These are phyloP conservation scores for Dryomyza anilis DNA, from an alignment of 2,888 invertebrate species.

Conservation along the genomic window DNA sequence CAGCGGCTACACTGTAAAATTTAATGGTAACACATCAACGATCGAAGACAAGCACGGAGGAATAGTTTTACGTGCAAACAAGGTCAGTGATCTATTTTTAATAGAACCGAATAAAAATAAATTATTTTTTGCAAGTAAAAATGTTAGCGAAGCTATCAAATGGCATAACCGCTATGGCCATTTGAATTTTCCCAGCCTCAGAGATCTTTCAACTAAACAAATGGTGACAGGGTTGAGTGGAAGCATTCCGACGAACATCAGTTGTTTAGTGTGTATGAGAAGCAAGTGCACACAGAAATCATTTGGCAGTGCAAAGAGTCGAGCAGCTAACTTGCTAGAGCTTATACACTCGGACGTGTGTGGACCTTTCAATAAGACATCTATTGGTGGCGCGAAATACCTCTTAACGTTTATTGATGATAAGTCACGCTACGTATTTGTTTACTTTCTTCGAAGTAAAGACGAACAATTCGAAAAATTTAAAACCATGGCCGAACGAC, in stretches of 20 bases:
- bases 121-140: too few relatives aligned
- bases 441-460: constrained; percentile 8
- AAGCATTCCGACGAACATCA: not conserved
- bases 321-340: not conserved
- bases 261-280: not conserved
- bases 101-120: too few relatives aligned
- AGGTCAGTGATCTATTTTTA: constrained; percentile 5
- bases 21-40: not conserved
- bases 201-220: not conserved
- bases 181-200: not conserved
- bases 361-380: constrained; percentile 18
- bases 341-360: constrained; percentile 23
- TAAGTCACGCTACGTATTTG: constrained; percentile 6
- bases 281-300: not conserved
- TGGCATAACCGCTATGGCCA: constrained; percentile 1
- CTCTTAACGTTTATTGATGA: constrained; percentile 1
- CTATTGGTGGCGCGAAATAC: constrained; percentile 2
- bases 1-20: constrained; percentile 12
- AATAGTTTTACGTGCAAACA: not conserved
- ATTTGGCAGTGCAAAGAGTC: not conserved
- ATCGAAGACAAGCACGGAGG: not conserved
- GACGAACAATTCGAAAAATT: constrained; percentile 14
- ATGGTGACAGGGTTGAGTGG: not conserved
- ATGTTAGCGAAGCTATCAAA: not conserved
- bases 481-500: constrained; percentile 4